These are phyloP conservation scores for Phyllotreta cruciferae DNA, from an alignment of 2,888 invertebrate genomes.

Conservation along the genomic window DNA sequence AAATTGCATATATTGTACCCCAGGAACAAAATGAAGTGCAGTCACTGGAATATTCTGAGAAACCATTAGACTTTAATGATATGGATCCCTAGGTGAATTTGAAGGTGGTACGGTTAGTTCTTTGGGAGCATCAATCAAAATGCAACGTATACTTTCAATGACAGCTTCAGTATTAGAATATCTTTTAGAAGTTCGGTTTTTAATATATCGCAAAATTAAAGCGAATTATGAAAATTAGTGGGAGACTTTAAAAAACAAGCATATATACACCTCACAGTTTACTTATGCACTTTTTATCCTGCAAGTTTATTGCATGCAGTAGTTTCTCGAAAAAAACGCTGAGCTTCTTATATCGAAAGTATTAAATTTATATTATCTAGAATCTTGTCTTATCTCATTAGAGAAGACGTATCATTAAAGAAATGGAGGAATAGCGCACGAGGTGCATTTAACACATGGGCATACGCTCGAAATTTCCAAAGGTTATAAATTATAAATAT, in stretches of 20 bases:
- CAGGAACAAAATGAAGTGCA: not conserved
- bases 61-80: constrained; percentile 18
- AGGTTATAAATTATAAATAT: no score
- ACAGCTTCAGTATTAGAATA: constrained; percentile 56
- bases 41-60: constrained; percentile 34
- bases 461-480: constrained; percentile 1
- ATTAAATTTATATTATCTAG: constrained; percentile 60
- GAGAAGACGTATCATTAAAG: constrained; percentile 59
- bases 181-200: constrained; percentile 39
- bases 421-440: constrained; percentile 48
- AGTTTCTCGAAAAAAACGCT: constrained; percentile 35
- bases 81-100: constrained; percentile 28
- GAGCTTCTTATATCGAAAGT: constrained; percentile 50
- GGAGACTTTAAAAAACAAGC: no score
- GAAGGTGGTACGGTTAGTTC: constrained; percentile 43
- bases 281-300: not conserved
- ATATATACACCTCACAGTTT: not conserved
- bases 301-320: constrained; percentile 46
- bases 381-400: constrained; percentile 60
- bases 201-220: constrained; percentile 38
- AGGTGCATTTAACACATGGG: constrained; percentile 33
- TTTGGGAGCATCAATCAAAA: constrained; percentile 56
- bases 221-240: constrained; percentile 29
- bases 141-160: constrained; percentile 57
- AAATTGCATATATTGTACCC: not conserved